Base-by-base conservation (phyloP, 1,140 invertebrate species). In the Drosophila kanapiae region DNA sequence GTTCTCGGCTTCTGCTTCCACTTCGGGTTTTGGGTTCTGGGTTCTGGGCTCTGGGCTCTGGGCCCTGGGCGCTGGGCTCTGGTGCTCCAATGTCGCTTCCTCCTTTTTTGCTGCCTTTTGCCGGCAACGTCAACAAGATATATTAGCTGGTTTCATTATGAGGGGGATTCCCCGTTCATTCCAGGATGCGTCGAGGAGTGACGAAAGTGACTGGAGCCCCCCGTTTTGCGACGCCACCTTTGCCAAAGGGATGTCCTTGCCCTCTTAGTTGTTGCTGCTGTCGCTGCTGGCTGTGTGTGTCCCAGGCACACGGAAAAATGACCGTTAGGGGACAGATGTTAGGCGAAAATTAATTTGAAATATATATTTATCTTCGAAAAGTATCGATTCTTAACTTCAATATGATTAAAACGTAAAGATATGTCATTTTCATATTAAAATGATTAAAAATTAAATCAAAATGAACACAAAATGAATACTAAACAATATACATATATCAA, bases 81-180 rank as follows among this genome's bases (percentile, higher is more conserved):
- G 60, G 48, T 48, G 29, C 57, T 65, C 29, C 45, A 38, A 47
- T 68, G 72, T 37, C 54, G 62, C 29, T 78, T 61, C 38, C 56
- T 75, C 51, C 56, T 72, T 75, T 72, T 64, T 59, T 65, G 58
- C 35, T 56, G 42, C 56, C 54, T 51, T 51, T 48, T 65, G 62
- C 31, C 58, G 65, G 64, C 76, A 68, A 70, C 76, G 69, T 69
- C 84, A 83, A 83, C 77, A 80, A 88, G 69, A 88, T 80, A 82
- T 87, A 87, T 88, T 88, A 80, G 84, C 74, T 62, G 80, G 68
- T 79, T 88, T 87, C 84, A 83, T 87, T 83, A 87, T 82, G 77
- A 74, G 72, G 64, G 27, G 35, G 54, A 35, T 54, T 62, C 48
- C 56, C 53, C 47, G 38, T 48, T 60, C 51, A 31, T 54, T 70